Percentiles rank a stretch among this genome's conserved stretches.
Conservation (phyloP, 2,888 invertebrate species). For the Incurvaria masculella region DNA sequence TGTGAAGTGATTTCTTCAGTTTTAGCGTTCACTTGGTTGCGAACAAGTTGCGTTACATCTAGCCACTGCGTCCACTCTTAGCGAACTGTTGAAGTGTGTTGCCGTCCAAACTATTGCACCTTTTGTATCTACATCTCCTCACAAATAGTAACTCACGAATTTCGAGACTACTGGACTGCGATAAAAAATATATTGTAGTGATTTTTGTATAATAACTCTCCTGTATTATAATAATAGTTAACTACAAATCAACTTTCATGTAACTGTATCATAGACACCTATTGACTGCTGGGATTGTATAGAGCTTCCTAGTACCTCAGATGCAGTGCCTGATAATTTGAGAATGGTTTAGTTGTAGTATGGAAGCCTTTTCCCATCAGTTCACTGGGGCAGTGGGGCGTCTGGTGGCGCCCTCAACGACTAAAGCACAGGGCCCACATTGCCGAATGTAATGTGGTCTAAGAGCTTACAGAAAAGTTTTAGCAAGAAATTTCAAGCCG, state of each 20-base stretch:
- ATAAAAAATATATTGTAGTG: neutral
- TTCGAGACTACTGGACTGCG: neutral
- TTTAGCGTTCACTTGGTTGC: too few relatives aligned
- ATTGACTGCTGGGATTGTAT: neutral
- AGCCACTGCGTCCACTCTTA: neutral
- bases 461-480: too few relatives aligned
- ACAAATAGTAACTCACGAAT: neutral
- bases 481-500: too few relatives aligned
- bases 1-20: too few relatives aligned
- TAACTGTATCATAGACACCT: neutral
- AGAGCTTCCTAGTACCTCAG: neutral
- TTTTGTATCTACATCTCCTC: neutral
- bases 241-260: neutral
- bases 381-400: too few relatives aligned
- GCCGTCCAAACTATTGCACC: neutral
- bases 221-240: neutral
- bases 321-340: too few relatives aligned
- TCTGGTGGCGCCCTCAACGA: too few relatives aligned
- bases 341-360: too few relatives aligned
- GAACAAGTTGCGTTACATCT: too few relatives aligned
- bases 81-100: neutral
- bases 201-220: neutral
- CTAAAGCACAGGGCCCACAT: too few relatives aligned
- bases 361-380: too few relatives aligned
- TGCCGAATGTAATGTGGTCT: too few relatives aligned